phyloP scores from a whole-genome alignment of 2,888 invertebrate species.

The Plusia festucae region DNA sequence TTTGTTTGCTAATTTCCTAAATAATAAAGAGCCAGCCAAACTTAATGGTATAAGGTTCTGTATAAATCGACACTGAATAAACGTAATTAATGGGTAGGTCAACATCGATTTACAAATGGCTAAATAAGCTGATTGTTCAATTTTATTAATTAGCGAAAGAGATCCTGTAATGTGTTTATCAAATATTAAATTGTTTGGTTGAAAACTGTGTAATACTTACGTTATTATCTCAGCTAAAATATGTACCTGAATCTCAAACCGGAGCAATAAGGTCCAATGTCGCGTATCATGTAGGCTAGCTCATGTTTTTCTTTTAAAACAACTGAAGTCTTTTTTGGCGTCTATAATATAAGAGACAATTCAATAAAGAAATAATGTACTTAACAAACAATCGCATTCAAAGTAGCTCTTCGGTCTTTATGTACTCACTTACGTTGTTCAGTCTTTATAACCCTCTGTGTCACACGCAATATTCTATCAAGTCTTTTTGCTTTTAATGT shows the following conservation, averaged over 20 bases:
- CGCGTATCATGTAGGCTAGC: too few species aligned
- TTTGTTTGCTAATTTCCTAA: background rate
- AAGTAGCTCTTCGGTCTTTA: constrained; percentile 28
- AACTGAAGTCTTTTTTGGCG: background rate
- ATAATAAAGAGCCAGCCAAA: background rate
- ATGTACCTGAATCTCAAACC: too few species aligned
- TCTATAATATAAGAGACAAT: constrained; percentile 35
- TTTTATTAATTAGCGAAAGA: background rate
- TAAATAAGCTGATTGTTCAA: background rate
- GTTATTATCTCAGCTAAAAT: too few species aligned
- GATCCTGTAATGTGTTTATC: background rate
- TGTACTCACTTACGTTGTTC: too few species aligned
- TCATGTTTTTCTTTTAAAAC: background rate
- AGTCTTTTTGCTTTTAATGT: constrained; percentile 8
- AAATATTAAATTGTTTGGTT: too few species aligned
- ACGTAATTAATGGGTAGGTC: background rate
- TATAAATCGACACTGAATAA: background rate
- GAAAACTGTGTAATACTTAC: too few species aligned
- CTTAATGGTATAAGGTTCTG: background rate
- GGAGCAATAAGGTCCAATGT: too few species aligned
- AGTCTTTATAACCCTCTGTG: too few species aligned
- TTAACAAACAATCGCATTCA: constrained; percentile 36
- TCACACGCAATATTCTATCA: constrained; percentile 24
- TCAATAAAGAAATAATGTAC: constrained; percentile 46
- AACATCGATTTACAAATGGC: background rate